These are phyloP conservation scores for Caranx ignobilis DNA, from an alignment of 2,113 vertebrate genomes.

Conservation along the genomic window DNA sequence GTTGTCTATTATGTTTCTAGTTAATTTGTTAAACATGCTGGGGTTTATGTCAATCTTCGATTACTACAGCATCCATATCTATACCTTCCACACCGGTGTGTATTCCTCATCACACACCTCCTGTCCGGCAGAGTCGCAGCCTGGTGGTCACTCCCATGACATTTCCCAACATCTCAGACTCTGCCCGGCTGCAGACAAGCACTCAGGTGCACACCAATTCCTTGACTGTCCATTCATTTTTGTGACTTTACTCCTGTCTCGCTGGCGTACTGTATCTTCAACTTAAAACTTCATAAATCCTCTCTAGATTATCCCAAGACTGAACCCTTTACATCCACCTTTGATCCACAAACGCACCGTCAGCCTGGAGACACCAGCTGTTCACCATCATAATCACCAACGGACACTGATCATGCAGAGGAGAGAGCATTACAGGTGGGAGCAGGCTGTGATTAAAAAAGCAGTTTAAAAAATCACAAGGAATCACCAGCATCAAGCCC, in stretches of 20 bases:
- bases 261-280: not conserved
- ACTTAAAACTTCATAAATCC: not conserved
- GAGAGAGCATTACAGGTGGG: slow-evolving; percentile 75
- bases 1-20: not conserved
- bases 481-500: not conserved
- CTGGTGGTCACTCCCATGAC: slow-evolving; percentile 53
- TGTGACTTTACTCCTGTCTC: not conserved
- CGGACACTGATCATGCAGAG: slow-evolving; percentile 80
- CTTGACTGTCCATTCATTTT: not conserved
- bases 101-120: slow-evolving; percentile 19
- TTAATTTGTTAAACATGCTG: not conserved
- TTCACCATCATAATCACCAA: slow-evolving; percentile 83
- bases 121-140: slow-evolving; percentile 46
- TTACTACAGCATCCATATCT: slow-evolving; percentile 68
- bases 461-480: not conserved
- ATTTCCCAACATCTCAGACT: slow-evolving; percentile 73
- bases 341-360: slow-evolving; percentile 73
- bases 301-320: slow-evolving; percentile 70
- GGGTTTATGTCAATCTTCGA: slow-evolving; percentile 1
- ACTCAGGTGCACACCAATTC: slow-evolving; percentile 67
- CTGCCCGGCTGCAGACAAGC: slow-evolving; percentile 41
- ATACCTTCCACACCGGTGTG: slow-evolving; percentile 68
- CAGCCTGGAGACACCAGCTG: slow-evolving; percentile 78
- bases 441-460: not conserved
- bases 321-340: slow-evolving; percentile 81